Conservation (phyloP, 2,797 vertebrate species). For the Lithobates sylvaticus region DNA sequence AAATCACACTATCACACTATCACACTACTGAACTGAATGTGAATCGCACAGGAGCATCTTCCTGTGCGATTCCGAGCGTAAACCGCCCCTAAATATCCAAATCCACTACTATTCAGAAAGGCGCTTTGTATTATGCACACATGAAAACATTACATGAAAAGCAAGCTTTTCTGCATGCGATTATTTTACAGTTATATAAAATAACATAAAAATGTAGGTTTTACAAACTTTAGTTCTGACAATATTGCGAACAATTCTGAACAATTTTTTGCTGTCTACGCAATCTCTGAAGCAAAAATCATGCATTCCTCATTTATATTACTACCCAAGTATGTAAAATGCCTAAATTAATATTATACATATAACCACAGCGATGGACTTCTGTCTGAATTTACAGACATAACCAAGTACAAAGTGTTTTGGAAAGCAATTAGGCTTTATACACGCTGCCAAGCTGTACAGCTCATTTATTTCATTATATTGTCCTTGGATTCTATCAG, state of each 20-base stretch:
- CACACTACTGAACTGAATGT: no score
- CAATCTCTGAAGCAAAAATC: background rate
- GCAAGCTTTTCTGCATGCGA: background rate
- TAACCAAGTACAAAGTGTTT: constrained; percentile 19
- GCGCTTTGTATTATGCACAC: no score
- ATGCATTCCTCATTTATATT: background rate
- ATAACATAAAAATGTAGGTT: background rate
- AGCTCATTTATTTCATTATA: background rate
- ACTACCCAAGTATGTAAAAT: background rate
- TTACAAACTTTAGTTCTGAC: background rate
- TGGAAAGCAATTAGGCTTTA: background rate
- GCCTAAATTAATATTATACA: background rate
- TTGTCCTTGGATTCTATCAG: constrained; percentile 27
- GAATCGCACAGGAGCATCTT: no score
- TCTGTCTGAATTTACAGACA: constrained; percentile 11
- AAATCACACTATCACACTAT: no score
- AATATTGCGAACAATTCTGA: background rate
- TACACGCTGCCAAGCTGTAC: constrained; percentile 6
- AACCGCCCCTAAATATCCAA: no score
- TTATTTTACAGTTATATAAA: no score
- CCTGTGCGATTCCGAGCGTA: no score
- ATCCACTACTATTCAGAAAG: no score
- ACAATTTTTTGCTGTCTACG: no score
- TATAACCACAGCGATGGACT: background rate
- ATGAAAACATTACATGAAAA: background rate